Base-by-base conservation (phyloP, 1,140 invertebrate species). In the Gryllus bimaculatus region DNA sequence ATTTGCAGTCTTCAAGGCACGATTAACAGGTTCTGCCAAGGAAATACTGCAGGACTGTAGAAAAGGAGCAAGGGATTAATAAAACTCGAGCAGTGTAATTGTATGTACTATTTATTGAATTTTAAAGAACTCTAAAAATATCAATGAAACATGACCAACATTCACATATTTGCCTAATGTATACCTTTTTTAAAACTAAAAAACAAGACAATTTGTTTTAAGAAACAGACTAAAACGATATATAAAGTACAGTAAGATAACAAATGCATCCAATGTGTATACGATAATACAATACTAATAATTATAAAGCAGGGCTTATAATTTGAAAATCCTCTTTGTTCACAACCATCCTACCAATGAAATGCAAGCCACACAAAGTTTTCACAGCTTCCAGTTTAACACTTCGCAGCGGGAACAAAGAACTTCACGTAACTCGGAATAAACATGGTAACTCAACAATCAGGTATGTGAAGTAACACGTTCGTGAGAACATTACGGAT, bases 141-240 rank as follows among this genome's bases (percentile, higher is more conserved):
- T 77, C 76, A 77, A 77, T 77, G 48, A 77, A 77, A 54, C 76
- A 77, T n/a, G 76, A 77, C 47, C 76, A 77, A 77, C 76, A 77
- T 77, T 49, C 76, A 77, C 76, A 77, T 8, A 77, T 49, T 66
- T 48, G 48, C n/a, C 20, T 77, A 77, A n/a, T 48, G 76, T 77
- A 20, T 54, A 75, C n/a, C 20, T 75, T 75, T 75, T 21, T 39
- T 13, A 75, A 75, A 75, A 10, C 26, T 66, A 66, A 66, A 66
- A 66, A 66, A 66, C 54, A 66, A 66, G 54, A 66, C 10, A 66
- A 66, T 18, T 66, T 66, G 54, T 18, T 13, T 66, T 66, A 66
- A 66, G 54, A 66, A 66, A 66, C 54, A 66, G 26, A 39, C 26
- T 39, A 39, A 39, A 39, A 39, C 26, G 26, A 66, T 66, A 13